A percentile compares a stretch with the other conserved stretches of the same genome.
phyloP scores from a whole-genome alignment of 2,113 vertebrate genomes.

The Hydropotes inermis region DNA sequence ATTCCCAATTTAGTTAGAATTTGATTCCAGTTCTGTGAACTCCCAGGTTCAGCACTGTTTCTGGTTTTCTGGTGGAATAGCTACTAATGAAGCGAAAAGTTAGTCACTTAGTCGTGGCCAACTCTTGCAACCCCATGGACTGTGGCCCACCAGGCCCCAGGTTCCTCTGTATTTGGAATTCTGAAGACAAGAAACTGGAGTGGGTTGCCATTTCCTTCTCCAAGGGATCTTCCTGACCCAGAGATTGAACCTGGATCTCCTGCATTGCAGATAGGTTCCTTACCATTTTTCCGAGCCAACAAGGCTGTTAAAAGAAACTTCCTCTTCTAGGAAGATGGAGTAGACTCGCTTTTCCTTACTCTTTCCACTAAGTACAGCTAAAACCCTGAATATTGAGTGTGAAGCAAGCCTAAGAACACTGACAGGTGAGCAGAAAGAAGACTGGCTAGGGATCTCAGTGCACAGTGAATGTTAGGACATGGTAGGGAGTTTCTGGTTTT shows the following conservation, averaged over 20 bases:
- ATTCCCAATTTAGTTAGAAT: neutral
- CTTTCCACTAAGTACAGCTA: neutral
- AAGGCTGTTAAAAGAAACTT: neutral
- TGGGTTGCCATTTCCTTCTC: neutral
- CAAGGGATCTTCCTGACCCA: neutral
- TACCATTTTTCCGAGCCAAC: neutral
- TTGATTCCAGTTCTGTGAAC: neutral
- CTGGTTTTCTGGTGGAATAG: neutral
- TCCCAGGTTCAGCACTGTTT: neutral
- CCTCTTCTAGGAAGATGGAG: neutral
- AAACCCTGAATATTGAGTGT: constrained; percentile 8
- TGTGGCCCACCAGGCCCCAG: neutral
- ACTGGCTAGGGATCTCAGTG: neutral
- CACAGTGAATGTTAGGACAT: neutral
- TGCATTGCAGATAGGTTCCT: neutral
- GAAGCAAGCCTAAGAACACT: neutral
- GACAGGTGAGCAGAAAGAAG: neutral
- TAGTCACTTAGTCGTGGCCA: neutral
- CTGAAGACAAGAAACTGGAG: neutral
- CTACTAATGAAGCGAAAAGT: neutral
- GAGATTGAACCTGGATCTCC: neutral
- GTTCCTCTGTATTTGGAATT: neutral
- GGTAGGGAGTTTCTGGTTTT: neutral
- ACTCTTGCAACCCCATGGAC: neutral
- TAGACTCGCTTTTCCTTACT: neutral